A percentile compares a stretch with the other conserved stretches of the same genome.
Evolutionary conservation across 2,797 vertebrate genomes (phyloP).

Genomic region (Hapalemur alaotrensis): DNA sequence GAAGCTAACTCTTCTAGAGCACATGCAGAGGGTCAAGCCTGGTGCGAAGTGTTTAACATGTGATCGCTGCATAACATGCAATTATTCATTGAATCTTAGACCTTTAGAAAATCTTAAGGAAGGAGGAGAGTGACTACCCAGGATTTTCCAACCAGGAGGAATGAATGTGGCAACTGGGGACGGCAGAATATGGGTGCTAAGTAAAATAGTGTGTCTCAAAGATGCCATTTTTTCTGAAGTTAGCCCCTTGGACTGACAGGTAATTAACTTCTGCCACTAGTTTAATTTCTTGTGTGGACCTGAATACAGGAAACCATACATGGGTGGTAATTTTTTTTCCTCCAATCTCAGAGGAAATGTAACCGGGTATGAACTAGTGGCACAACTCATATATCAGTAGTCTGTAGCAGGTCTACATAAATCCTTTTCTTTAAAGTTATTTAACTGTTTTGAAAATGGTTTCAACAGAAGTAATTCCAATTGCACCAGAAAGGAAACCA

Average conservation of each 20-base stretch:
- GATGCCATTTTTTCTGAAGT: conserved; percentile 74
- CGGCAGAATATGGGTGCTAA: conserved; percentile 53
- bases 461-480: conserved; percentile 76
- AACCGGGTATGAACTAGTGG: conserved; percentile 58
- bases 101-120: neutral
- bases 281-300: conserved; percentile 69
- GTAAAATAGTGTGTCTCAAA: conserved; percentile 75
- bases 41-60: neutral
- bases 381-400: conserved; percentile 71
- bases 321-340: conserved; percentile 71
- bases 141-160: neutral
- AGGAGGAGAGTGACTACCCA: neutral
- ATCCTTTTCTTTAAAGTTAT: conserved; percentile 72
- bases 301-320: conserved; percentile 75
- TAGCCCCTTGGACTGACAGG: conserved; percentile 69
- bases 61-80: no score
- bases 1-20: neutral
- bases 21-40: neutral
- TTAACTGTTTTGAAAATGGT: conserved; percentile 73
- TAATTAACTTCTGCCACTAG: conserved; percentile 77
- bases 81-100: neutral
- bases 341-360: conserved; percentile 72
- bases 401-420: conserved; percentile 69
- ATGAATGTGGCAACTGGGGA: neutral
- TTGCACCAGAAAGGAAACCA: conserved; percentile 79